Conservation (phyloP, 2,113 vertebrate species). For the Microcebus tavaratra region DNA sequence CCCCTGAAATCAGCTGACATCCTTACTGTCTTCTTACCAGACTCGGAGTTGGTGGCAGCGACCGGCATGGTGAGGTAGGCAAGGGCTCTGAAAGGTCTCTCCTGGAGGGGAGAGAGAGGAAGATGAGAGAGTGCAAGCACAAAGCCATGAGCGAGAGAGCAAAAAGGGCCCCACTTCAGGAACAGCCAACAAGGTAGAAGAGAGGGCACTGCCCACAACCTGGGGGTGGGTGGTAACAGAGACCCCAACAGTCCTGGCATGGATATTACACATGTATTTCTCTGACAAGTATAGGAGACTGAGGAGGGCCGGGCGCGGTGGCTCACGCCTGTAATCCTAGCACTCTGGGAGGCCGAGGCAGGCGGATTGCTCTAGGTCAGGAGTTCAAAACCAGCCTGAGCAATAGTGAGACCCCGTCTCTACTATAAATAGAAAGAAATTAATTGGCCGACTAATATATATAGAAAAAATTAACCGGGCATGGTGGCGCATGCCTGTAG, state of each 20-base stretch:
- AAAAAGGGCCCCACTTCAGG: background rate
- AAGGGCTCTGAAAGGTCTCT: background rate
- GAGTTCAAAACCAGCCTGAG: too few species aligned
- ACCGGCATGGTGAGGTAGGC: constrained; percentile 87
- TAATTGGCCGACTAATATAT: too few species aligned
- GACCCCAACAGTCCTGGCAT: background rate
- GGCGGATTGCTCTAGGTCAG: too few species aligned
- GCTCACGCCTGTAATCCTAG: too few species aligned
- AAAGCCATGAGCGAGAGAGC: background rate
- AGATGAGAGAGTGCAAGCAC: background rate
- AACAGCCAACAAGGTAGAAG: background rate
- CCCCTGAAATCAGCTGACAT: background rate
- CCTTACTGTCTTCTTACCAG: constrained; percentile 84
- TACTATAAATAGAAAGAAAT: too few species aligned
- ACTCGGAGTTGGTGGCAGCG: constrained; percentile 92
- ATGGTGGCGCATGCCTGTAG: too few species aligned
- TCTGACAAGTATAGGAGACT: background rate
- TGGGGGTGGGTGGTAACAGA: background rate
- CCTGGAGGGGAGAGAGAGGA: constrained; percentile 31
- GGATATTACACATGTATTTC: background rate
- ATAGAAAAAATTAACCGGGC: too few species aligned
- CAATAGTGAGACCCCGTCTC: too few species aligned
- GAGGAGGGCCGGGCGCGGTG: background rate
- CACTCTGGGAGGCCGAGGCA: too few species aligned
- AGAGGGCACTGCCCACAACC: background rate